Conservation (phyloP, 2,113 vertebrate genomes). For the Nycticorax nycticorax region DNA sequence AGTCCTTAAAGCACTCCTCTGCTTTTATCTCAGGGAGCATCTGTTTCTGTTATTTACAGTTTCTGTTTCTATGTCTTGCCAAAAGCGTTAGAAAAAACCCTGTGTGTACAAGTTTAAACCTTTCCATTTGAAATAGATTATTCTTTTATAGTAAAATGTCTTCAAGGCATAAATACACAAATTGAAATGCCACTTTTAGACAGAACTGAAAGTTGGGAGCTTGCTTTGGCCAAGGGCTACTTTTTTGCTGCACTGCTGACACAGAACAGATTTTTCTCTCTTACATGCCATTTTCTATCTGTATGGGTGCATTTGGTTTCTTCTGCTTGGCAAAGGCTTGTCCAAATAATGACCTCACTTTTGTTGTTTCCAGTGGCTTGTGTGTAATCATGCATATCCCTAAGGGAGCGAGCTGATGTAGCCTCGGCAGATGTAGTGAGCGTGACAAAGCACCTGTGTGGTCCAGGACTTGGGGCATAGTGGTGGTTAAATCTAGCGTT, state of each 20-base stretch:
- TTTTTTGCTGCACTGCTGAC: slow-evolving; percentile 7
- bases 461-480: background rate
- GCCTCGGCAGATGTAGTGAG: background rate
- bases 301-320: background rate
- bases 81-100: background rate
- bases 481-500: background rate
- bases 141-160: slow-evolving; percentile 70
- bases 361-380: background rate
- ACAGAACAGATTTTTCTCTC: slow-evolving; percentile 52
- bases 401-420: background rate
- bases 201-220: slow-evolving; percentile 33
- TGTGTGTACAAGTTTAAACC: slow-evolving; percentile 58
- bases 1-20: background rate
- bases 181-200: slow-evolving; percentile 67
- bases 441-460: background rate
- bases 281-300: slow-evolving; percentile 55
- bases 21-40: slow-evolving; percentile 11
- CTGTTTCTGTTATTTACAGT: slow-evolving; percentile 65
- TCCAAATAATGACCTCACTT: slow-evolving; percentile 11
- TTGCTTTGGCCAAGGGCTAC: slow-evolving; percentile 47
- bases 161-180: slow-evolving; percentile 65
- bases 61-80: slow-evolving; percentile 52
- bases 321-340: slow-evolving; percentile 37
- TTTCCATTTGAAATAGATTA: slow-evolving; percentile 70
- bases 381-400: background rate